phyloP scores from a whole-genome alignment of 1,140 invertebrate genomes.

The Leptinotarsa undecemlineata region DNA sequence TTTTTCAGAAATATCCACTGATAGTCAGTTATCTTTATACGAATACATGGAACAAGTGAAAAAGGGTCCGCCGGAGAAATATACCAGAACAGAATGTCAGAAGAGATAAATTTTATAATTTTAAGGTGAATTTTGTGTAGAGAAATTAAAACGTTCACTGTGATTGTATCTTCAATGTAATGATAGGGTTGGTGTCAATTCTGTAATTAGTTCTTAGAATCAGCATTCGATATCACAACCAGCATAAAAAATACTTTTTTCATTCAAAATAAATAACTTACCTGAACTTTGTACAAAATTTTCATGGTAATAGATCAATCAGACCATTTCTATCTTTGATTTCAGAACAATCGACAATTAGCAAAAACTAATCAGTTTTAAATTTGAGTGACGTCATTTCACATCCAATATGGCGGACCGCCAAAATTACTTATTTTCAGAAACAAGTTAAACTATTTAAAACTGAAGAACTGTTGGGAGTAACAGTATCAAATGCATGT shows the following conservation, averaged over 20 bases:
- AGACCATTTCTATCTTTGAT: no score
- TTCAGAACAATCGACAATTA: background rate
- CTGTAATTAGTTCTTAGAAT: constrained; percentile 13
- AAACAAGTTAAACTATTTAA: background rate
- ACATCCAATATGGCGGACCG: background rate
- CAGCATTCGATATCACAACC: constrained; percentile 9
- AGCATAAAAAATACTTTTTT: background rate
- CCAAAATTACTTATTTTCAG: background rate
- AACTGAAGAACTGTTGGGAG: background rate
- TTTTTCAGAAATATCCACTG: constrained; percentile 29
- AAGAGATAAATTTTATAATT: constrained; percentile 20
- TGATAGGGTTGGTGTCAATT: background rate
- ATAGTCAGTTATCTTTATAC: constrained; percentile 46
- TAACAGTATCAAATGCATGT: background rate
- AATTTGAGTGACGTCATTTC: background rate
- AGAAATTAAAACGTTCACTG: constrained; percentile 24
- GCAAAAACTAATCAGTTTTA: background rate
- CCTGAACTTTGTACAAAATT: constrained; percentile 3
- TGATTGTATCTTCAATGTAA: constrained; percentile 9
- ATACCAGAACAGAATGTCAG: constrained; percentile 13
- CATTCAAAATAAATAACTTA: background rate
- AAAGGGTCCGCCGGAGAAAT: constrained; percentile 21
- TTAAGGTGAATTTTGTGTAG: constrained; percentile 19
- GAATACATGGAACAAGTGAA: constrained; percentile 48
- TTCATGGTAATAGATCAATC: background rate